Percentiles rank a stretch among this genome's conserved stretches.
These are phyloP conservation scores for Siniperca chuatsi DNA, from an alignment of 2,113 vertebrate species.

Conservation along the genomic window DNA sequence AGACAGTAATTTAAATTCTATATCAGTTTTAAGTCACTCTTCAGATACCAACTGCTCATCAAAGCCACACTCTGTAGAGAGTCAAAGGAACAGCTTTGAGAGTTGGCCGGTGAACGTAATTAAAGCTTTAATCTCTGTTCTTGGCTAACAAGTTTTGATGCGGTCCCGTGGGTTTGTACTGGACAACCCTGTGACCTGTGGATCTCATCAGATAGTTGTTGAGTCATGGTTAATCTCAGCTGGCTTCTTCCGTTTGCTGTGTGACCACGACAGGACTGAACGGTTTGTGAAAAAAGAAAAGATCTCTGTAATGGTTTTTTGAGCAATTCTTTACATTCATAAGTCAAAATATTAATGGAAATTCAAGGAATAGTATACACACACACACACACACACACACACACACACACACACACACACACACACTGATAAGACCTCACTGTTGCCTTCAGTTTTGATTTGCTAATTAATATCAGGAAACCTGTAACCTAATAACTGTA, in stretches of 20 bases:
- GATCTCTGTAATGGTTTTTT: neutral
- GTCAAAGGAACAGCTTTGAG: conserved; percentile 48
- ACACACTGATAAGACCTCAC: neutral
- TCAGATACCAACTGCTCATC: conserved; percentile 17
- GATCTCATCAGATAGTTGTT: conserved; percentile 64
- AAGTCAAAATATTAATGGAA: neutral
- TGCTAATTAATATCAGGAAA: neutral
- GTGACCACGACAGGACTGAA: conserved; percentile 3
- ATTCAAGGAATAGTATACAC: neutral
- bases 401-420: too few relatives aligned
- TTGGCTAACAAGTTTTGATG: conserved; percentile 61
- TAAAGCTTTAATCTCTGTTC: conserved; percentile 75
- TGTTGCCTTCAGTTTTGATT: neutral
- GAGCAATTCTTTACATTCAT: neutral
- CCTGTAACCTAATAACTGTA: neutral
- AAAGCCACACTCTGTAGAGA: conserved; percentile 6
- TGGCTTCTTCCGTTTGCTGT: conserved; percentile 18
- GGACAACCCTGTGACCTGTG: conserved; percentile 54
- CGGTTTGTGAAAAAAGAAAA: neutral
- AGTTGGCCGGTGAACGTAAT: conserved; percentile 58
- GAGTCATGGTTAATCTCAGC: conserved; percentile 71
- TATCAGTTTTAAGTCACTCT: neutral
- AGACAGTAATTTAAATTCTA: neutral
- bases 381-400: too few relatives aligned
- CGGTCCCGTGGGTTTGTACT: conserved; percentile 21